Base-by-base conservation (phyloP, 2,113 vertebrate species). In the Thryonomys swinderianus region DNA sequence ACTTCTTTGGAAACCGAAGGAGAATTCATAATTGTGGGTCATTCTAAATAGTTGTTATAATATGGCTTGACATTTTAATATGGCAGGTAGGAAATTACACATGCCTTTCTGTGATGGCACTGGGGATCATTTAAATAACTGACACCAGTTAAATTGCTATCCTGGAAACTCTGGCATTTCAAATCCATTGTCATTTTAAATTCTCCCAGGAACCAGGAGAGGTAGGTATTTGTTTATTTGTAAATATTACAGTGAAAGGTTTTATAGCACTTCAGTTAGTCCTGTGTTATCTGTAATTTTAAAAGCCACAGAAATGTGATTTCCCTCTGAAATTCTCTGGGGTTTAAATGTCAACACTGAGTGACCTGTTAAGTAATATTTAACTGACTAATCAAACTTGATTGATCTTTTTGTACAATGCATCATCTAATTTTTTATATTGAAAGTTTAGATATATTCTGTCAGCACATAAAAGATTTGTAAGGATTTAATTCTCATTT, bases 11-110 rank as follows among this genome's bases (percentile, higher is more conserved):
- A 30, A 61, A 78, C 27, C 40, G n/a, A 84, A 92, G 4, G 5
- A 55, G 27, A 7, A 81, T 62, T 88, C 10, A 78, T 34, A n/a
- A 87, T 20, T 34, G 2, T 0, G 40, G 87, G 5, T 95, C 91
- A 78, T 89, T 13, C 3, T 66, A 83, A 95, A 73, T 2, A 96
- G 11, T 0, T 71, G 2, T 71, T 88, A 67, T 20, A 94, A 83
- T 85, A 80, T 21, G 90, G 64, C 74, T 67, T 96, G 91, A 85
- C 85, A 97, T 95, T 96, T 97, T 67, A 85, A 53, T 90, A 57
- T 32, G 59, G 79, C 45, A 48, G 30, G 4, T 42, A 83, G 85
- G 93, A 94, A 83, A 88, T 90, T 67, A 23, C 91, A 92, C 37
- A 64, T 64, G 84, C 73, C n/a, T 84, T 71, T 94, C 92, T 55